These are phyloP conservation scores for Sebastes matsubarae DNA, from an alignment of 2,797 vertebrate genomes.

Conservation along the genomic window DNA sequence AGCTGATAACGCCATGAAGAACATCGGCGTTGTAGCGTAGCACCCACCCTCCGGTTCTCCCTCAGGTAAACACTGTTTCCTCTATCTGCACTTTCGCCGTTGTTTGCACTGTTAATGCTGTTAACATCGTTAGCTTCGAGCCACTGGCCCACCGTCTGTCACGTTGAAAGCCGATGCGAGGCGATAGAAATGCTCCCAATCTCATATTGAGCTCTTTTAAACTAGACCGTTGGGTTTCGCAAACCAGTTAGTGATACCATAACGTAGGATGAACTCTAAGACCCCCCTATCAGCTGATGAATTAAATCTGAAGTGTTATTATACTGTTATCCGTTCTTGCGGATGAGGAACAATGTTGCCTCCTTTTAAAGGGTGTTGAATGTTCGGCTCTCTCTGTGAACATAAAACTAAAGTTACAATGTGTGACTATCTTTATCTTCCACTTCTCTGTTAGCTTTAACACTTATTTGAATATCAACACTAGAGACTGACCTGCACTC, in stretches of 20 bases:
- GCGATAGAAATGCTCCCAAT: too few relatives aligned
- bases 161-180: accelerated
- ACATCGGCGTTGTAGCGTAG: too few relatives aligned
- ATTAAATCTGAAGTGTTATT: neutral
- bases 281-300: neutral
- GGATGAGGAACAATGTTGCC: neutral
- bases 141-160: accelerated
- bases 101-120: too few relatives aligned
- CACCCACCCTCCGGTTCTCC: too few relatives aligned
- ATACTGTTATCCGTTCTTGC: too few relatives aligned
- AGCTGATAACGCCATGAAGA: accelerated
- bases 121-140: too few relatives aligned
- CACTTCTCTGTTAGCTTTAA: neutral
- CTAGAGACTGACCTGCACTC: neutral
- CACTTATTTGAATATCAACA: neutral
- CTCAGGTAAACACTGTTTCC: too few relatives aligned
- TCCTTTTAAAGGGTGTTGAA: neutral
- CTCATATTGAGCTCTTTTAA: neutral
- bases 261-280: neutral
- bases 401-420: neutral
- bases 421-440: neutral
- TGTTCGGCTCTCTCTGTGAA: neutral
- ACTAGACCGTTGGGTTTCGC: accelerated
- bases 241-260: neutral
- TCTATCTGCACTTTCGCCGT: too few relatives aligned